A percentile compares a stretch with the other conserved stretches of the same genome.
phyloP scores from a whole-genome alignment of 2,797 vertebrate species.

The Intellagama lesueurii region DNA sequence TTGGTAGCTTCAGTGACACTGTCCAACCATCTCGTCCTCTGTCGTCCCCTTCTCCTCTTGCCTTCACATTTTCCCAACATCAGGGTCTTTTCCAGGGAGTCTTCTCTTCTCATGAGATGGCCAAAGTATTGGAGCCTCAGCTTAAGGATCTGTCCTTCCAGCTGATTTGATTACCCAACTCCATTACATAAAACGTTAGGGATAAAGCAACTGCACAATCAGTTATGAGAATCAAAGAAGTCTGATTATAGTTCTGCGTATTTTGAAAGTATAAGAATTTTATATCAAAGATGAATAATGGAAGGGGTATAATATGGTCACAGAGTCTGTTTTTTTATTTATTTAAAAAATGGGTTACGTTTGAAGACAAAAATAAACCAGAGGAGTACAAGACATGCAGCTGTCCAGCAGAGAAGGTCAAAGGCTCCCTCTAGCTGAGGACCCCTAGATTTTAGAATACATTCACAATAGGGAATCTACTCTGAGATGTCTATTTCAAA shows the following conservation, averaged over 20 bases:
- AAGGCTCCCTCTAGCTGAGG: conserved; percentile 5
- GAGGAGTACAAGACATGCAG: background rate
- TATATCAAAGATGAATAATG: background rate
- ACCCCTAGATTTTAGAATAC: background rate
- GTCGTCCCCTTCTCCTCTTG: too few relatives aligned
- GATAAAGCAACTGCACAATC: fast-evolving
- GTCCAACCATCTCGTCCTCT: too few relatives aligned
- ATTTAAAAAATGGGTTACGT: background rate
- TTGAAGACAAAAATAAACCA: conserved; percentile 1
- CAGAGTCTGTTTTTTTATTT: fast-evolving
- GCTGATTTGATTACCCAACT: background rate
- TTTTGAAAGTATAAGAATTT: background rate
- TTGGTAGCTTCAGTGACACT: too few relatives aligned
- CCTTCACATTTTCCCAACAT: too few relatives aligned
- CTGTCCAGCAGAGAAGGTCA: background rate
- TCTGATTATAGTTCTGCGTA: background rate
- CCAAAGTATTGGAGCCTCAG: too few relatives aligned
- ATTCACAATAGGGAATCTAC: background rate
- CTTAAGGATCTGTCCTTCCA: fast-evolving
- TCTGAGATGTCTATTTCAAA: conserved; percentile 22
- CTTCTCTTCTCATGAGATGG: too few relatives aligned
- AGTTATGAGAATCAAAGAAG: background rate
- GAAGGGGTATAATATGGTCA: background rate
- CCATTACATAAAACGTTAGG: background rate
- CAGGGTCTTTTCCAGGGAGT: too few relatives aligned